phyloP scores from a whole-genome alignment of 30 jellyfish, hydroid and myxozoan genomes.

The Catostylus mosaicus region DNA sequence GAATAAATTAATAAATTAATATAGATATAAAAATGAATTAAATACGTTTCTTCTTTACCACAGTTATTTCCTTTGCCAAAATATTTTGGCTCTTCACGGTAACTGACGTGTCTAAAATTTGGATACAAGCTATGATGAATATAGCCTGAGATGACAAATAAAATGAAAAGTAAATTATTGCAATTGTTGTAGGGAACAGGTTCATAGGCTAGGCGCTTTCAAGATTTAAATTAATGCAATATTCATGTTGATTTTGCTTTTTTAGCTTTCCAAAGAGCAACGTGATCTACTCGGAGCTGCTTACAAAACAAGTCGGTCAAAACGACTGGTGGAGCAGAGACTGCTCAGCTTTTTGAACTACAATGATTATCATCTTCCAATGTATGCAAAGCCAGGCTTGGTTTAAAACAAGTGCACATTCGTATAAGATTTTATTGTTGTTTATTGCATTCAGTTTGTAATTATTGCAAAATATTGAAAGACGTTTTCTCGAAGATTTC shows the following conservation, averaged over 20 bases:
- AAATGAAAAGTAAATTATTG: not conserved
- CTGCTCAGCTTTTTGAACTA: constrained; percentile 77
- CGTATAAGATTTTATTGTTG: too few relatives aligned
- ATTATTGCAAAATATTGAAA: too few relatives aligned
- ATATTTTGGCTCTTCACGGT: not conserved
- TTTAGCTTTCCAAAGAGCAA: constrained; percentile 74
- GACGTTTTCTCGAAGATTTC: too few relatives aligned
- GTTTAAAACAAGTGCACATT: too few relatives aligned
- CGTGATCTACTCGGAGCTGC: constrained; percentile 50
- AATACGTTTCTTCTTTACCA: too few relatives aligned
- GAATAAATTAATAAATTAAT: too few relatives aligned
- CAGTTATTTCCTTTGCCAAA: not conserved
- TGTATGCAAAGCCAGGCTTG: constrained; percentile 93
- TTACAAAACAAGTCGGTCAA: constrained; percentile 73
- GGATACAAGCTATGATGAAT: not conserved
- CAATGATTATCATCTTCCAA: constrained; percentile 90
- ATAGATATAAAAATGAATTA: too few relatives aligned
- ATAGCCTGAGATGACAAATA: not conserved
- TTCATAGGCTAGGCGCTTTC: not conserved
- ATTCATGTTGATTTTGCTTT: not conserved
- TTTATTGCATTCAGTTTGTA: too few relatives aligned
- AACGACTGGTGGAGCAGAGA: constrained; percentile 64
- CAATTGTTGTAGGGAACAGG: not conserved
- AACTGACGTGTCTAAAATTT: not conserved
- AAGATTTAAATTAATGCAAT: not conserved